A percentile compares a stretch with the other conserved stretches of the same genome.
Evolutionary conservation across 2,797 vertebrate species (phyloP).

Genomic region (Macrochelys suwanniensis): DNA sequence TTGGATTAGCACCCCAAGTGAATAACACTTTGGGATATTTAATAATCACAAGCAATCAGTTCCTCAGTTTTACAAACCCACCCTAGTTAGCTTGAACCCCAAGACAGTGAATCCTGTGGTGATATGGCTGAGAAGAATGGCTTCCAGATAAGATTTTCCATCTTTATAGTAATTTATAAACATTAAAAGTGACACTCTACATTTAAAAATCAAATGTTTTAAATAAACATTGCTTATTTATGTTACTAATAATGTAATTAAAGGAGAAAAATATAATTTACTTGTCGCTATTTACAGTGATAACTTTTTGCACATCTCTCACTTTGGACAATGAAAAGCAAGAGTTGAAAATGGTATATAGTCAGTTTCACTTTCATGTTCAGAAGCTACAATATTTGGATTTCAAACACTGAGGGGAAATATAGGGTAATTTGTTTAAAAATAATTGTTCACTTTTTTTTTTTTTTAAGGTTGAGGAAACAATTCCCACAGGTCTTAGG

Average conservation of each 20-base stretch:
- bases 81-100: not conserved
- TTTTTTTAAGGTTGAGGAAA: not conserved
- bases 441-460: not conserved
- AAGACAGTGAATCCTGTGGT: not conserved
- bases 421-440: not conserved
- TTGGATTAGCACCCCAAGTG: rapidly evolving
- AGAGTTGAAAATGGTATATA: not conserved
- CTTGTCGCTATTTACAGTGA: not conserved
- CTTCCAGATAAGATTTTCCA: not conserved
- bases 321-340: not conserved
- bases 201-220: not conserved
- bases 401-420: not conserved
- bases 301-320: not conserved
- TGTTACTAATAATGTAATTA: rapidly evolving
- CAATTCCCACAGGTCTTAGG: rapidly evolving
- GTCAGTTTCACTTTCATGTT: rapidly evolving
- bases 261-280: rapidly evolving
- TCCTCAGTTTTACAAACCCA: not conserved
- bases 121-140: rapidly evolving
- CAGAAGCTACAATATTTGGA: not conserved
- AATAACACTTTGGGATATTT: not conserved
- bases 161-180: not conserved
- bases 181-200: not conserved
- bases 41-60: not conserved
- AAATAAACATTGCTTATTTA: not conserved